Base-by-base conservation (phyloP, 64 coral and sea anemone genomes). In the Porites australiensis region DNA sequence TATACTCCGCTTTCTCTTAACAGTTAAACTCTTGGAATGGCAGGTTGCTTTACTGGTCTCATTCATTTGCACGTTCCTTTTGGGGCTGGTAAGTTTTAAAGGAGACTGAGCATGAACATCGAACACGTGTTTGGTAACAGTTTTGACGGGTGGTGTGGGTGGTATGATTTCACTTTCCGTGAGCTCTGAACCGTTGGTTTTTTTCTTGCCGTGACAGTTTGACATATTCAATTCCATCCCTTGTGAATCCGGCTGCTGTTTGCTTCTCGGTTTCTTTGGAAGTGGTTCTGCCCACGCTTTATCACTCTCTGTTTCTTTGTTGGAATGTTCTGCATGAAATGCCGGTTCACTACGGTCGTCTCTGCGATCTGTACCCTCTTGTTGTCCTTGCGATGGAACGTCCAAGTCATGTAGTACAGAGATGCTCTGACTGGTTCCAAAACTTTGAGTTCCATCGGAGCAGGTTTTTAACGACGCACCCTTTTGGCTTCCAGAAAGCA, bases 151-250 rank as follows among this genome's bases (percentile, higher is more conserved):
- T 84, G 79, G 79, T 16, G 81, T 84, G 18, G 81, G 81, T 22
- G 81, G 81, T 84, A 84, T 84, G 0, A 84, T 47, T 14, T 84
- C 81, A 84, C 81, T 68, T 46, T 84, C 81, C 63, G n/a, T 50
- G 8, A 8, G 48, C 62, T 84, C 61, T 5, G 63, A 69, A 18
- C 15, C 18, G 46, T 43, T 9, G 1, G 46, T n/a, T 14, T 52
- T 84, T 19, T 52, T 47, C 5, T 13, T 84, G 18, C 2, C 14
- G 14, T 14, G 61, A 52, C 81, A 43, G n/a, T 15, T 84, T 84
- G 62, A 51, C 10, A 46, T 8, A 50, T 84, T 68, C 48, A 19
- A 2, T 22, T 68, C 9, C 13, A 68, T 10, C 8, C 18, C 46
- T 18, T 68, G 81, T 1, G 58, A 64, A 11, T 21, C 13, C 10